These are phyloP conservation scores for Sitobion miscanthi DNA, from an alignment of 1,140 invertebrate species.

Conservation along the genomic window DNA sequence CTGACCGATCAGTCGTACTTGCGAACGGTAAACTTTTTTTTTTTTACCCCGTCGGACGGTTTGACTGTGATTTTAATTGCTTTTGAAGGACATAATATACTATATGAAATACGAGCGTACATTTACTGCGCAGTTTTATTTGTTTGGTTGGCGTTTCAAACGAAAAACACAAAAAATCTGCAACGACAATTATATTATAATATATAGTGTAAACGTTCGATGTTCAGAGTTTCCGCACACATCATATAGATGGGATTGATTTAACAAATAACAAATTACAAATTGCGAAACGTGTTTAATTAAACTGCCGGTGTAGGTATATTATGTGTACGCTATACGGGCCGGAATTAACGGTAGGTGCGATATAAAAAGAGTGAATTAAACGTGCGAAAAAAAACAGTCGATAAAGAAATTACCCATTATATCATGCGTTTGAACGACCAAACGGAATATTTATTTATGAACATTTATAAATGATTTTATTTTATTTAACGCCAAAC, in stretches of 20 bases:
- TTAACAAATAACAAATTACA: neutral
- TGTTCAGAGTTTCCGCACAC: neutral
- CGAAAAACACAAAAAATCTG: neutral
- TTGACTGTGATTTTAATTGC: neutral
- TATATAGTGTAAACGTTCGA: neutral
- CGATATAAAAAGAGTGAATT: neutral
- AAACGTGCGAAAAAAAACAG: neutral
- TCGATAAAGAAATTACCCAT: neutral
- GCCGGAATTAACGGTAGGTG: neutral
- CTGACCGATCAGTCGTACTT: neutral
- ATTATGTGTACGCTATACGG: neutral
- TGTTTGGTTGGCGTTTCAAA: neutral
- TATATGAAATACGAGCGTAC: neutral
- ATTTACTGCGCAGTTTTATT: neutral
- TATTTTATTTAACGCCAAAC: neutral
- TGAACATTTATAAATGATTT: neutral
- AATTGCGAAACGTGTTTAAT: neutral
- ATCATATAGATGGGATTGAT: neutral
- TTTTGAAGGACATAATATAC: conserved; percentile 5
- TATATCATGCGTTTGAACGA: neutral
- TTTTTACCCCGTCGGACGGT: neutral
- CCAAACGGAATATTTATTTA: neutral
- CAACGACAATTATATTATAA: neutral
- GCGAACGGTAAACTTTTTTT: neutral
- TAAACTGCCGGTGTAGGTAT: neutral